A percentile compares a stretch with the other conserved stretches of the same genome.
Conservation (phyloP, 2,888 invertebrate species). For the Galerucella nymphaeae region DNA sequence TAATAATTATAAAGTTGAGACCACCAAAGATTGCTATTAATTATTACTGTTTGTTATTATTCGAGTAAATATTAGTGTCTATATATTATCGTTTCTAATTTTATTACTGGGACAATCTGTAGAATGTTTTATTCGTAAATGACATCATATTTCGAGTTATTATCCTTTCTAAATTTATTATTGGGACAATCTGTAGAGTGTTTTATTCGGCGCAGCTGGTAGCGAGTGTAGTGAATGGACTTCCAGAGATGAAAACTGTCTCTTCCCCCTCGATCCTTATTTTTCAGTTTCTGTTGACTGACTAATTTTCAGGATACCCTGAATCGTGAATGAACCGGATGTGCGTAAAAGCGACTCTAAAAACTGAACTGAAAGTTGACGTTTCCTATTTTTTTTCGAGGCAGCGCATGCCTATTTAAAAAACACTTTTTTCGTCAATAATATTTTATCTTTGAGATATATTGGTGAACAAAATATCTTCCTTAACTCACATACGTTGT, state of each 20-base stretch:
- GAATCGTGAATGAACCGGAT: slow-evolving; percentile 2
- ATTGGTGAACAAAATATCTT: no score
- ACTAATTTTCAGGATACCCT: not conserved
- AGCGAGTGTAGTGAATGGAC: not conserved
- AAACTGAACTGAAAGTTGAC: no score
- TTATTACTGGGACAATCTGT: not conserved
- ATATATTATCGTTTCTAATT: no score
- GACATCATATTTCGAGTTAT: no score
- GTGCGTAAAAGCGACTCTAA: not conserved
- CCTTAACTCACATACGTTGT: not conserved
- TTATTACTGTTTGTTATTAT: not conserved
- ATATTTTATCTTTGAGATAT: no score
- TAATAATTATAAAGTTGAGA: not conserved
- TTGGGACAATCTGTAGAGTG: not conserved
- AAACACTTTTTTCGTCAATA: no score
- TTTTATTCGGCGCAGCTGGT: not conserved
- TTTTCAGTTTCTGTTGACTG: not conserved
- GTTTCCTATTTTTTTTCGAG: no score
- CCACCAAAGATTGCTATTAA: not conserved
- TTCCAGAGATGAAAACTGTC: not conserved
- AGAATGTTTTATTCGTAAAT: not conserved
- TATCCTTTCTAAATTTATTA: no score
- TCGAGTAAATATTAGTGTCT: not conserved
- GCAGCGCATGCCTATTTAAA: no score
- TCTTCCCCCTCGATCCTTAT: not conserved